A percentile compares a stretch with the other conserved stretches of the same genome.
phyloP scores from a whole-genome alignment of 2,888 invertebrate genomes.

The Toxonevra muliebris region DNA sequence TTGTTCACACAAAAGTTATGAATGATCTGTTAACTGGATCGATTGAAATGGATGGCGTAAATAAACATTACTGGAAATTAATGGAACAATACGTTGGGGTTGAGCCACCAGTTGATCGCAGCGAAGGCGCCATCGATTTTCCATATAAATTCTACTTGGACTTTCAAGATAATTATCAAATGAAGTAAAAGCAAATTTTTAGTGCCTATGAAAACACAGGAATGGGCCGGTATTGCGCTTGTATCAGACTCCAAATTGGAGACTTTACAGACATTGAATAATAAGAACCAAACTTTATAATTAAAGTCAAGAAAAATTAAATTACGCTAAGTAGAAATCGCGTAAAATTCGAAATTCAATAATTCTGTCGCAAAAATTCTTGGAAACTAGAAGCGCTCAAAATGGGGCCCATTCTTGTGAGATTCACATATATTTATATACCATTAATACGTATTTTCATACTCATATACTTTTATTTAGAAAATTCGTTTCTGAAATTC shows the following conservation, averaged over 20 bases:
- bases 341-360: too few species aligned
- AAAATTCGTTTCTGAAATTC: slow-evolving; percentile 80
- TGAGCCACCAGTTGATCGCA: slow-evolving; percentile 72
- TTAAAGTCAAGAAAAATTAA: too few species aligned
- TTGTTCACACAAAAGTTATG: slow-evolving; percentile 75
- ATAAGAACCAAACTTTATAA: too few species aligned
- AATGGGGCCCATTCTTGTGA: too few species aligned
- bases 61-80: slow-evolving; percentile 74
- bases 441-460: background rate
- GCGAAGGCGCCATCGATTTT: slow-evolving; percentile 77
- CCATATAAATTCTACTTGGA: slow-evolving; percentile 77
- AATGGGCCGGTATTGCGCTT: too few species aligned
- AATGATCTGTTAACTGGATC: slow-evolving; percentile 74
- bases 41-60: slow-evolving; percentile 70
- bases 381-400: too few species aligned
- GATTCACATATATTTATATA: background rate
- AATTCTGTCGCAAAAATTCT: too few species aligned
- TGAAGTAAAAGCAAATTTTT: slow-evolving; percentile 49
- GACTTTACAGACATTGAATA: too few species aligned
- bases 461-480: slow-evolving; percentile 57
- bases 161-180: slow-evolving; percentile 59
- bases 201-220: background rate
- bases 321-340: too few species aligned
- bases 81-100: slow-evolving; percentile 72
- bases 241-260: too few species aligned